Conservation (phyloP, 1,140 invertebrate genomes). For the Macrobrachium nipponense region DNA sequence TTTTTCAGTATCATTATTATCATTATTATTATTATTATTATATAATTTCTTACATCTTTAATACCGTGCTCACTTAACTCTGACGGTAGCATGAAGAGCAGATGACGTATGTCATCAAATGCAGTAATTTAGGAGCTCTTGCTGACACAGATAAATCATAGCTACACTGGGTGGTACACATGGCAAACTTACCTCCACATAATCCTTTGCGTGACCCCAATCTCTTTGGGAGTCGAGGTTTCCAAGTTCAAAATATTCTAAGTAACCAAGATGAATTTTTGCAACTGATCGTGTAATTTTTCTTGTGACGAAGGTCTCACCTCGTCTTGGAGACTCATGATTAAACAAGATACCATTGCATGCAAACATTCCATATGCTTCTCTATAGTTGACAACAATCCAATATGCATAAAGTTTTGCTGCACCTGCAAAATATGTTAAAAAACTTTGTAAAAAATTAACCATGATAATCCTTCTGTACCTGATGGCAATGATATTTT, state of each 20-base stretch:
- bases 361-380: constrained; percentile 97
- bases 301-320: constrained; percentile 98
- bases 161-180: neutral
- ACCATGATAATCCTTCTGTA: no score
- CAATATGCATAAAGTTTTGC: constrained; percentile 99
- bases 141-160: neutral
- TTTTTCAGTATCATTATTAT: no score
- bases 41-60: no score
- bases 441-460: neutral
- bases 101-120: no score
- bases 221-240: constrained; percentile 96
- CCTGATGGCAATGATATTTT: no score
- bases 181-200: constrained; percentile 83
- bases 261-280: constrained; percentile 91
- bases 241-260: constrained; percentile 91
- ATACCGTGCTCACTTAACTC: no score
- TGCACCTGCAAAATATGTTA: constrained; percentile 77
- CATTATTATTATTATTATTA: no score
- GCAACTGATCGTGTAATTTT: constrained; percentile 98
- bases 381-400: constrained; percentile 98
- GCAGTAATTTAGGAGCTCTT: no score
- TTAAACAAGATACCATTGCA: constrained; percentile 99
- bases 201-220: constrained; percentile 99
- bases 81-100: no score
- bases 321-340: constrained; percentile 97